Evolutionary conservation across 2,888 invertebrate species (phyloP).

Genomic region (Abrostola triplasia): DNA sequence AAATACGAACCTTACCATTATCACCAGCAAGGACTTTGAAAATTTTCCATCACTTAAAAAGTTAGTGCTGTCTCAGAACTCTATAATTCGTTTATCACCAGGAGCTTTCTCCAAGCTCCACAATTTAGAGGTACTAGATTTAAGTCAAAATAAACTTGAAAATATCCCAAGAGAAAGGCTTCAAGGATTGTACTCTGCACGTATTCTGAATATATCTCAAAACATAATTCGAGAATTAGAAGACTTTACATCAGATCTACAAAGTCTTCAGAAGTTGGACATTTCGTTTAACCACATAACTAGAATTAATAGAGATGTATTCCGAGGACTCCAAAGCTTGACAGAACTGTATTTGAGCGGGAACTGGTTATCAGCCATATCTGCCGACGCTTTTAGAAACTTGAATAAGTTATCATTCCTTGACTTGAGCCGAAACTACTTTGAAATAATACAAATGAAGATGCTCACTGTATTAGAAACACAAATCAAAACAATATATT

Average conservation of each 20-base stretch:
- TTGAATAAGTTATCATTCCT: conserved; percentile 92
- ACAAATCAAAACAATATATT: conserved; percentile 92
- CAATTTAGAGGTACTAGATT: conserved; percentile 92
- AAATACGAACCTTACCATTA: conserved; percentile 93
- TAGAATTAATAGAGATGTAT: conserved; percentile 92
- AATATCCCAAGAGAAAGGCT: conserved; percentile 94
- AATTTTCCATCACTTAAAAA: conserved; percentile 93
- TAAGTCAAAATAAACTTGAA: conserved; percentile 94
- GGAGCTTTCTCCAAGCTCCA: conserved; percentile 94
- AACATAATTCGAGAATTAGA: conserved; percentile 94
- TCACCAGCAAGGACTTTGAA: conserved; percentile 95
- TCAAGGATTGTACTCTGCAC: conserved; percentile 92
- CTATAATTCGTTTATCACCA: conserved; percentile 93
- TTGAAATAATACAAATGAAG: conserved; percentile 93
- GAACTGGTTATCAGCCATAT: conserved; percentile 94
- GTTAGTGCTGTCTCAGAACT: conserved; percentile 92
- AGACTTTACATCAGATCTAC: conserved; percentile 93
- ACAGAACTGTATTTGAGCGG: conserved; percentile 93
- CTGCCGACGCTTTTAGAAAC: conserved; percentile 93
- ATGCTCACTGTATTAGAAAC: conserved; percentile 94
- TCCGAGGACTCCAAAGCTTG: conserved; percentile 92
- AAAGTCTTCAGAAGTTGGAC: conserved; percentile 93
- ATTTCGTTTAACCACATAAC: conserved; percentile 95
- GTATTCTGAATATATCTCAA: conserved; percentile 94
- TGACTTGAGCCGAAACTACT: conserved; percentile 94